Evolutionary conservation across 2,113 vertebrate genomes (phyloP).

Genomic region (Catharus bicknelli): DNA sequence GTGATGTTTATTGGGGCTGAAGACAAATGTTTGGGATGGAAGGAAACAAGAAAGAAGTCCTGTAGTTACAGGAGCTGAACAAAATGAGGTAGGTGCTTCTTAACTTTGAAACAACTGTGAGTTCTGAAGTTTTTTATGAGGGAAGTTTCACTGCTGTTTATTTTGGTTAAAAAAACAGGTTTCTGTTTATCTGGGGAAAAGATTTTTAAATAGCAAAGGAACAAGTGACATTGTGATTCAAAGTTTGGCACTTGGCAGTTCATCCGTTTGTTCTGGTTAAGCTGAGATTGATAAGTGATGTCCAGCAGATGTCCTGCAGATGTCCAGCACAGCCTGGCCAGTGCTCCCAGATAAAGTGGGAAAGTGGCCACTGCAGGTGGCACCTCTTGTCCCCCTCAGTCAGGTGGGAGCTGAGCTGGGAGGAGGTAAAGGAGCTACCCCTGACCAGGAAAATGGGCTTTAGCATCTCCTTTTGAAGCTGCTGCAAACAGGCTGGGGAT

Average conservation of each 20-base stretch:
- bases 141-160: not conserved
- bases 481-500: not conserved
- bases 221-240: rapidly evolving
- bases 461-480: not conserved
- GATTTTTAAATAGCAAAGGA: not conserved
- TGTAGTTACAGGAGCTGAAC: not conserved
- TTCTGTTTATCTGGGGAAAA: not conserved
- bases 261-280: not conserved
- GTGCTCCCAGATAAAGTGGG: not conserved
- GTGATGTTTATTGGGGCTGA: not conserved
- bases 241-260: not conserved
- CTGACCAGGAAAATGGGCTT: not conserved
- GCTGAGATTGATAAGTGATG: too few relatives aligned
- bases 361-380: not conserved
- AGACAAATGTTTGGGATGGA: not conserved
- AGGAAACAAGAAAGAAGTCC: not conserved
- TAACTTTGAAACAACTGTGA: not conserved
- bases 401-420: not conserved
- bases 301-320: rapidly evolving
- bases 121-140: not conserved
- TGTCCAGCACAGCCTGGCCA: not conserved
- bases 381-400: rapidly evolving
- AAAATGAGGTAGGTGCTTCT: not conserved
- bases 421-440: not conserved
- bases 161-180: not conserved